Base-by-base conservation (phyloP, 2,797 vertebrate genomes). In the Artibeus lituratus region DNA sequence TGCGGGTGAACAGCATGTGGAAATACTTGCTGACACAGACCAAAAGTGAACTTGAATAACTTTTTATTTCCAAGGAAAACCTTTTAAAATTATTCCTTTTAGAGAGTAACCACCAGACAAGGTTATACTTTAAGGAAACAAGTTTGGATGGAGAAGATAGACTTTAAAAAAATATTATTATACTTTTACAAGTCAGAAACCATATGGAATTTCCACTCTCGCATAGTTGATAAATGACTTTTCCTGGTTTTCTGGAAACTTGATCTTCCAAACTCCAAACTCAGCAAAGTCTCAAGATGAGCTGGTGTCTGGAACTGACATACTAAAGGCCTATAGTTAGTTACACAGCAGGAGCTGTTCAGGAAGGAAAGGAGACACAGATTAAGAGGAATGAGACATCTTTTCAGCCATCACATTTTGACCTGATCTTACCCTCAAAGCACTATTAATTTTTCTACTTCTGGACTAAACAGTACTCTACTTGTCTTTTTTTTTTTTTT, bases 141-240 rank as follows among this genome's bases (percentile, higher is more conserved):
- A 90, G 69, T 88, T 89, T 87, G 67, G 74, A 55, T 80, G 42
- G 37, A 70, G 87, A 94, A 94, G 89, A 83, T 24, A 51, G 53
- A 53, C 19, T 91, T 76, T 86, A 19, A 6, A 82, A 65, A 94
- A 72, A 62, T 62, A 78, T 88, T 93, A 82, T 96, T 94, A 96
- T 96, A 91, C 80, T 91, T 97, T 96, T 84, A 32, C 55, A 95
- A 96, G 74, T 96, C 88, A 95, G 85, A 97, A 96, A 96, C 92
- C 96, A 96, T 97, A 96, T 96, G 95, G 96, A 95, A 95, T 92
- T 94, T 96, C 94, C 10, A 91, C 57, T 84, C 67, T 80, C n/a
- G 53, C 76, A 29, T n/a, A 82, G 35, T 39, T 87, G 15, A 6
- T 83, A 84, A 92, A 97, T 82, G 77, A 76, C 70, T 96, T 96